Conservation (phyloP, 2,113 vertebrate species). For the Passerina amoena region DNA sequence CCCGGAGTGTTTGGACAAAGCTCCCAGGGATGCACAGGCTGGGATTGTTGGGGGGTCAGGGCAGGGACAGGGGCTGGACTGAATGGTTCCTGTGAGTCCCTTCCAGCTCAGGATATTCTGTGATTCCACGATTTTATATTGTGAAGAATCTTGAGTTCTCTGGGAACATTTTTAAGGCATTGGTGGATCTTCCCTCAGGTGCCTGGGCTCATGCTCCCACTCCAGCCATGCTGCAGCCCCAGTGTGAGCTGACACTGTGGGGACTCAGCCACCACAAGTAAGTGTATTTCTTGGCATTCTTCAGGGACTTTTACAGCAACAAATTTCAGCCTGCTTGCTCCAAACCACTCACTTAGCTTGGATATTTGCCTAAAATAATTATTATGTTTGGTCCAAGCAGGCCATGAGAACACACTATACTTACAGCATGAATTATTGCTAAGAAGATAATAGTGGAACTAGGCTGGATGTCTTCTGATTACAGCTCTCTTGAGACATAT, state of each 20-base stretch:
- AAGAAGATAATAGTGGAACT: slow-evolving; percentile 13
- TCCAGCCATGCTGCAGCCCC: neutral
- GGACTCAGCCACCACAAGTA: neutral
- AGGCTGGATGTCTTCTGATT: slow-evolving; percentile 27
- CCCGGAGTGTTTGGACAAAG: accelerated
- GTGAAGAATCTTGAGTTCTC: neutral
- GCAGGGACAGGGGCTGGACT: neutral
- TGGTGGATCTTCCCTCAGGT: neutral
- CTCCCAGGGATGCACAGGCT: neutral
- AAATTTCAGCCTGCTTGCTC: slow-evolving; percentile 15
- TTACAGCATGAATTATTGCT: slow-evolving; percentile 35
- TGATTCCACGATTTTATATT: neutral
- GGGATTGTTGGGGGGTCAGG: neutral
- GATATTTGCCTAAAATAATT: slow-evolving; percentile 59
- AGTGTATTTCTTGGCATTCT: slow-evolving; percentile 12
- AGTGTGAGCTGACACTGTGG: accelerated
- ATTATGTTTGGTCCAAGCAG: neutral
- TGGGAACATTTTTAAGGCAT: neutral
- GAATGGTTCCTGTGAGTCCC: neutral
- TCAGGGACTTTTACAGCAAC: slow-evolving; percentile 32
- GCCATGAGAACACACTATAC: slow-evolving; percentile 23
- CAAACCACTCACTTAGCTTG: slow-evolving; percentile 53
- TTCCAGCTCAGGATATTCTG: neutral
- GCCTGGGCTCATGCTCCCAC: neutral
- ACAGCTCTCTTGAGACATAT: neutral